Evolutionary conservation across 1,140 invertebrate genomes (phyloP).

Genomic region (Caenorhabditis brenneri): DNA sequence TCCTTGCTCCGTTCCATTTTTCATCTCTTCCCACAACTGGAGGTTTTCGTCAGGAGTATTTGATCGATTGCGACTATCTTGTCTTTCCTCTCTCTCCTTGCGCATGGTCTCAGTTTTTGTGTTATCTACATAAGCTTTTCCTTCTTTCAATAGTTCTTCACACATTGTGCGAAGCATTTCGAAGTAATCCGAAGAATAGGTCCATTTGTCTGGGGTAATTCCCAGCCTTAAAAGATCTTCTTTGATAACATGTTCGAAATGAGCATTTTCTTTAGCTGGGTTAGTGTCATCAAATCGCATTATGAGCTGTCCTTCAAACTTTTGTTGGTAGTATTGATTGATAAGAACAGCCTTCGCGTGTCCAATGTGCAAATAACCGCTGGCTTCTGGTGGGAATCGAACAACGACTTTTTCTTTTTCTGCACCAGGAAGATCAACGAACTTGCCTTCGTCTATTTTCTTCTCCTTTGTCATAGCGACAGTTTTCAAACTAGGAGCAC

Average conservation of each 20-base stretch:
- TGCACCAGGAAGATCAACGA: slow-evolving; percentile 91
- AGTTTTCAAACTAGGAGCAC: neutral
- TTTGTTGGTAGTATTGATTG: slow-evolving; percentile 94
- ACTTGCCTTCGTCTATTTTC: slow-evolving; percentile 83
- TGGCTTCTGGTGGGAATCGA: slow-evolving; percentile 97
- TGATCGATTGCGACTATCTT: slow-evolving; percentile 82
- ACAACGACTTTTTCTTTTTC: slow-evolving; percentile 92
- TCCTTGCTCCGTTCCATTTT: slow-evolving; percentile 81
- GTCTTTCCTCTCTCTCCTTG: slow-evolving; percentile 85
- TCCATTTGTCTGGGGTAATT: slow-evolving; percentile 89
- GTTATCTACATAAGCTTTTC: slow-evolving; percentile 93
- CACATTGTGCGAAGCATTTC: slow-evolving; percentile 88
- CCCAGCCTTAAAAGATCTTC: slow-evolving; percentile 89
- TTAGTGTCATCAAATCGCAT: slow-evolving; percentile 99
- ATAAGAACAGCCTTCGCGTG: slow-evolving; percentile 97
- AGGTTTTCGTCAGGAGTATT: slow-evolving; percentile 79
- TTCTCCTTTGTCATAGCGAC: too few species aligned
- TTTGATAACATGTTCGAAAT: too few species aligned
- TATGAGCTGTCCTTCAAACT: slow-evolving; percentile 88
- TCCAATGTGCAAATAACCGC: slow-evolving; percentile 93
- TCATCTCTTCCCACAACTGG: slow-evolving; percentile 92
- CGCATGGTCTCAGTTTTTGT: slow-evolving; percentile 94
- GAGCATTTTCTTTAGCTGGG: slow-evolving; percentile 96
- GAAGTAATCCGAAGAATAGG: slow-evolving; percentile 96
- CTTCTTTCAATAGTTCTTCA: slow-evolving; percentile 84